phyloP scores from a whole-genome alignment of 1,140 invertebrate genomes.

The Belonocnema kinseyi region DNA sequence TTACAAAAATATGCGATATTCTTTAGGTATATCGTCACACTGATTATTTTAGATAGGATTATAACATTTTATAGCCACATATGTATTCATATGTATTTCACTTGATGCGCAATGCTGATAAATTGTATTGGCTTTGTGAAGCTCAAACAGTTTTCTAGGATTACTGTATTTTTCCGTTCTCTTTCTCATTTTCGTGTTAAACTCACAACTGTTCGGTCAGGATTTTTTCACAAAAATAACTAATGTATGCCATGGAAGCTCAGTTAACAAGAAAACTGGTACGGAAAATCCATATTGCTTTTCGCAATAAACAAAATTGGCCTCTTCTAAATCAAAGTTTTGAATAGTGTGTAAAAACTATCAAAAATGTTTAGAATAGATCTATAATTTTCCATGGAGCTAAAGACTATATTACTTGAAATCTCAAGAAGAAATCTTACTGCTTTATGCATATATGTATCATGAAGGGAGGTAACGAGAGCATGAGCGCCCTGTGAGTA shows the following conservation, averaged over 20 bases:
- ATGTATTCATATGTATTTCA: background rate
- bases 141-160: background rate
- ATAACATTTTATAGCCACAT: too few relatives aligned
- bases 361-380: background rate
- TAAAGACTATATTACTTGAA: conserved; percentile 9
- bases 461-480: conserved; percentile 22
- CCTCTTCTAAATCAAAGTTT: too few relatives aligned
- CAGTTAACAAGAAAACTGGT: background rate
- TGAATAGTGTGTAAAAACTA: too few relatives aligned
- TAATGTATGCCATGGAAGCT: background rate
- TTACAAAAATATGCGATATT: too few relatives aligned
- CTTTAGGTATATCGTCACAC: too few relatives aligned
- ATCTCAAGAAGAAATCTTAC: background rate
- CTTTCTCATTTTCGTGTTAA: background rate
- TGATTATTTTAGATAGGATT: too few relatives aligned
- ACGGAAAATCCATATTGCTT: background rate
- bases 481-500: conserved; percentile 31
- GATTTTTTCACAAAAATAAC: background rate
- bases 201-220: background rate
- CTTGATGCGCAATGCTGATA: background rate
- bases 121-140: background rate
- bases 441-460: conserved; percentile 19
- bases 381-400: background rate
- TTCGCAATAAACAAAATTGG: too few relatives aligned
- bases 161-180: background rate